Percentiles rank a stretch among this genome's conserved stretches.
These are phyloP conservation scores for Lithophane semibrunnea DNA, from an alignment of 2,888 invertebrate species.

Conservation along the genomic window DNA sequence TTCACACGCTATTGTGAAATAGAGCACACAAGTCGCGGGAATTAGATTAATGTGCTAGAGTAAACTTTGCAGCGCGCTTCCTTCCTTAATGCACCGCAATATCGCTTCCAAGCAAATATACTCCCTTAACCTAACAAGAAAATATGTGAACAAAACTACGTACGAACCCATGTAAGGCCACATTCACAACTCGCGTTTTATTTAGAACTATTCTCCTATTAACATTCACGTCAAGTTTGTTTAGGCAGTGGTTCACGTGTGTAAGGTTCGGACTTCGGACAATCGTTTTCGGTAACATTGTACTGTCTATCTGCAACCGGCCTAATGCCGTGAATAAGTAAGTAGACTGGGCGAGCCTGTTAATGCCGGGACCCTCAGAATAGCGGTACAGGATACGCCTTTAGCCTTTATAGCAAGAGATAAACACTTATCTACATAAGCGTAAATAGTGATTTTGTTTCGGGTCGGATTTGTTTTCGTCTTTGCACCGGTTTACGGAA, in stretches of 20 bases:
- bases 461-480: slow-evolving; percentile 60
- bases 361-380: slow-evolving; percentile 60
- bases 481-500: slow-evolving; percentile 50
- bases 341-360: slow-evolving; percentile 63
- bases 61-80: slow-evolving; percentile 52
- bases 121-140: slow-evolving; percentile 37
- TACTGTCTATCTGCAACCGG: slow-evolving; percentile 62
- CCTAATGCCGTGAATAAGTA: slow-evolving; percentile 71
- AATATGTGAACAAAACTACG: slow-evolving; percentile 46
- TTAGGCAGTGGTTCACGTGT: slow-evolving; percentile 59
- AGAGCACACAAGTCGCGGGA: slow-evolving; percentile 39
- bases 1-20: slow-evolving; percentile 40
- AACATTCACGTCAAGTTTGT: slow-evolving; percentile 66
- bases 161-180: slow-evolving; percentile 7
- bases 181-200: slow-evolving; percentile 47
- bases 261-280: slow-evolving; percentile 54
- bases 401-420: slow-evolving; percentile 59
- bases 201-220: slow-evolving; percentile 52
- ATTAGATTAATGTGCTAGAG: slow-evolving; percentile 58
- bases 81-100: slow-evolving; percentile 56
- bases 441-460: slow-evolving; percentile 65
- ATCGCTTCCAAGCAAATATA: slow-evolving; percentile 45
- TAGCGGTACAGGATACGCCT: slow-evolving; percentile 59
- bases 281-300: slow-evolving; percentile 64
- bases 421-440: slow-evolving; percentile 67